Base-by-base conservation (phyloP, 2,888 invertebrate species). In the Bombylius major region DNA sequence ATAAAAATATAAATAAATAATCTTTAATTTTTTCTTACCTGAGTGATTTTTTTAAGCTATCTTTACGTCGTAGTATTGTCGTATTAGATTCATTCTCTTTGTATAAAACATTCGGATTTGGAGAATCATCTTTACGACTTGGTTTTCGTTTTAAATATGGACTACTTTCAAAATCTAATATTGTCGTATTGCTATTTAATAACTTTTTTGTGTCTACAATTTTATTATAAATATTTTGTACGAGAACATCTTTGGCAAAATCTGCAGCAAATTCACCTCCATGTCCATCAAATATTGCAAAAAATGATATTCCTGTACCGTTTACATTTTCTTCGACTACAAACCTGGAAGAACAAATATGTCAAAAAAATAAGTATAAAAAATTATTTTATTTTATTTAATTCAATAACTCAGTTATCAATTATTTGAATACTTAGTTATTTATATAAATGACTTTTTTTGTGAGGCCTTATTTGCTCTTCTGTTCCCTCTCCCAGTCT, bases 241-340 rank as follows among this genome's bases (percentile, higher is more conserved):
- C 84, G 23, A 95, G 78, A 64, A 90, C 87, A 65, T 93, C 91
- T 70, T 88, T 87, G 53, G 91, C 91, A 76, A 89, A 95, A 69
- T 94, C 89, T 31, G 94, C 93, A 53, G 94, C 94, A 77, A 90
- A 90, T 77, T 94, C 92, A 47, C 95, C 96, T 53, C 95, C 96
- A 72, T 96, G 95, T 0, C 95, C 95, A 76, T 96, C 95, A 71
- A 94, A 95, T 62, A 96, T 86, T 49, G 93, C 94, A 76, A 90
- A 93, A 57, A 96, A 77, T 31, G 91, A 87, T 54, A 93, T 85
- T 32, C 87, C 89, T 31, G 91, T 89, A 51, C 66, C 70, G 70
- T 88, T 86, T 54, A 92, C 84, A 68, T 92, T 86, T 72, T 88
- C 87, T 62, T 90, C 86, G 54, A 94, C 83, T 56, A 91, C 89